Evolutionary conservation across 2,888 invertebrate genomes (phyloP).

Genomic region (Antheraea assamensis): DNA sequence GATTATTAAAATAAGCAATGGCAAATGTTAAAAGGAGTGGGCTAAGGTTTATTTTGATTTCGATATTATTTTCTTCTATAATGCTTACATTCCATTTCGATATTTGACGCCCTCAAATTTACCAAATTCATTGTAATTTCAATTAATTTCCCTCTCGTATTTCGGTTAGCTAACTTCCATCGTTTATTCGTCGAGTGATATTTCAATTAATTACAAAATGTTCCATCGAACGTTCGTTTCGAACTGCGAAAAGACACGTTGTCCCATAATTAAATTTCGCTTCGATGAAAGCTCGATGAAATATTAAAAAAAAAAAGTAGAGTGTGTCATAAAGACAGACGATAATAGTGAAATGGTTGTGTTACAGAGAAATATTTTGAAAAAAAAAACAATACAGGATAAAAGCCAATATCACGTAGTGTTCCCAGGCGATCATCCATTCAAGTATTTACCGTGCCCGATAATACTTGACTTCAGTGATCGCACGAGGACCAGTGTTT

Average conservation of each 20-base stretch:
- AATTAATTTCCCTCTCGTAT: background rate
- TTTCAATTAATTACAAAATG: slow-evolving; percentile 10
- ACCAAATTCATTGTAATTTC: slow-evolving; percentile 5
- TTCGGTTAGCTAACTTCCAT: background rate
- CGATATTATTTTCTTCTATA: background rate
- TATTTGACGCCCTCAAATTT: background rate
- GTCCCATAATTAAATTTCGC: slow-evolving; percentile 4
- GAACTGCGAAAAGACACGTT: slow-evolving; percentile 9
- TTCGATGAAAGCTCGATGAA: background rate
- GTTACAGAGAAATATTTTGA: no score
- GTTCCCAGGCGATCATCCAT: no score
- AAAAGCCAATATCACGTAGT: no score
- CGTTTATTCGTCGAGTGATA: background rate
- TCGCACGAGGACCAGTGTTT: no score
- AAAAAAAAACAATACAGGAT: no score
- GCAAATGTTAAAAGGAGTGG: background rate
- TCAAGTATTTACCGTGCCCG: no score
- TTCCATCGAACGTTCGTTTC: slow-evolving; percentile 1
- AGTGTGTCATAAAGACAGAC: no score
- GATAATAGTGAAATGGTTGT: no score
- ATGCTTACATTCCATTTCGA: background rate
- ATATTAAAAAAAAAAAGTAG: background rate
- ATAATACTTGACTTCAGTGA: no score
- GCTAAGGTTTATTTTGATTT: background rate
- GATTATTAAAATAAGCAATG: background rate